Conservation (phyloP, 2,888 invertebrate species). For the Mythimna lalbum region DNA sequence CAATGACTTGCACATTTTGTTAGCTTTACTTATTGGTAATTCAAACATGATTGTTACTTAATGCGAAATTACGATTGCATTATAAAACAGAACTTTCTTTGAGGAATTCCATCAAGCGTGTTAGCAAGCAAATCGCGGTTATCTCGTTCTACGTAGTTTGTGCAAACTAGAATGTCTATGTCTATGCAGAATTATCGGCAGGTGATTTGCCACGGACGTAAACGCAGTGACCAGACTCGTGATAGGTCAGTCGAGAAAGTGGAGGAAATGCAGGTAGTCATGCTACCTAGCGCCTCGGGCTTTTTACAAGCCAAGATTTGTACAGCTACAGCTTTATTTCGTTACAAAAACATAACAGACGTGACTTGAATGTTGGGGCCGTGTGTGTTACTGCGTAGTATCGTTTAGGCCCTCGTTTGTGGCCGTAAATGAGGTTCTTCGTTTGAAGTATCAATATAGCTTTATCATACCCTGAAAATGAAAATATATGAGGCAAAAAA, state of each 20-base stretch:
- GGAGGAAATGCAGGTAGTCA: constrained; percentile 56
- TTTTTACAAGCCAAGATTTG: constrained; percentile 33
- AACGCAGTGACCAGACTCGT: constrained; percentile 74
- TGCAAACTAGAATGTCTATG: constrained; percentile 51
- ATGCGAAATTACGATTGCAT: constrained; percentile 24
- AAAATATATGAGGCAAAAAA: constrained; percentile 4
- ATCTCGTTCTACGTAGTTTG: constrained; percentile 19
- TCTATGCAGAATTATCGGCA: constrained; percentile 60
- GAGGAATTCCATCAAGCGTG: constrained; percentile 2
- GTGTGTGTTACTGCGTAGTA: constrained; percentile 11
- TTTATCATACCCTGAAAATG: constrained; percentile 20
- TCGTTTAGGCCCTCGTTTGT: constrained; percentile 28
- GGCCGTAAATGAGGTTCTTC: constrained; percentile 40
- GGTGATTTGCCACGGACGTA: constrained; percentile 66
- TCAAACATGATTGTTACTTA: constrained; percentile 20
- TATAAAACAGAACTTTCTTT: constrained; percentile 25
- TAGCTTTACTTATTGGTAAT: constrained; percentile 22
- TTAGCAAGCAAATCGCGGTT: constrained; percentile 11
- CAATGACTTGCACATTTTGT: constrained; percentile 36
- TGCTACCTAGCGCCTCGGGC: constrained; percentile 58
- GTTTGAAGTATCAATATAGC: constrained; percentile 34
- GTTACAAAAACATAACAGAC: constrained; percentile 35
- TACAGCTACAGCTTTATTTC: constrained; percentile 37
- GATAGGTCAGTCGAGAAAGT: constrained; percentile 85
- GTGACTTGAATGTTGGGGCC: constrained; percentile 46